Base-by-base conservation (phyloP, 1,140 invertebrate genomes). In the Planococcus citri region DNA sequence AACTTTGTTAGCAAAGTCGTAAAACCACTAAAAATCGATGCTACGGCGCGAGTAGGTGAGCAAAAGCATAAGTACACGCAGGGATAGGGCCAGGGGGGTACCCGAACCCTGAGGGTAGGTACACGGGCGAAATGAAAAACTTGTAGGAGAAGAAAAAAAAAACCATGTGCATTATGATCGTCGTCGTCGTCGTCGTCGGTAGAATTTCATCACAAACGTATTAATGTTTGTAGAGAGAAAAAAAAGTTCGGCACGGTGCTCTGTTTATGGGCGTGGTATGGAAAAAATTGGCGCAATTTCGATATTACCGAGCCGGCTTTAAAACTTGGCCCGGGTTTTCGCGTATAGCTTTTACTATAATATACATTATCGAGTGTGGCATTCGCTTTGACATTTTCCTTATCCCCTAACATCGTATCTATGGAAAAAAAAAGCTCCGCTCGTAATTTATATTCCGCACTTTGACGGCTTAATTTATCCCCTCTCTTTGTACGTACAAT, bases 391-490 rank as follows among this genome's bases (percentile, higher is more conserved):
- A 51, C 41, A 51, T 51, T 51, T 51, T 51, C 41, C 41, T 51
- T 51, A 51, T 51, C 41, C 41, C 29, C 12, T 33, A 20, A 20
- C 41, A 20, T 51, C 41, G 41, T 51, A 51, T 51, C 41, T 51
- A 20, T 51, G 41, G 17, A 17, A 20, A 51, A 51, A 51, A 51
- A 51, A 51, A 51, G 41, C 41, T 20, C 41, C 12, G 41, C n/a
- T 51, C 41, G 41, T 51, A 51, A 51, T 51, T 51, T 51, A 51
- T 51, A 51, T 51, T 51, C 41, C 41, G 17, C 41, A 51, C 17
- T 51, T 51, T 51, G 41, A 51, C 41, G 41, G 41, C 41, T 51
- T 51, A 51, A 51, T 51, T 51, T 51, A 51, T 51, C 41, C 41
- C 41, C 41, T 51, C 41, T 51, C 41, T 33, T 33, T 33, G 12